phyloP scores from a whole-genome alignment of 2,113 vertebrate genomes.

The Copsychus sechellarum region DNA sequence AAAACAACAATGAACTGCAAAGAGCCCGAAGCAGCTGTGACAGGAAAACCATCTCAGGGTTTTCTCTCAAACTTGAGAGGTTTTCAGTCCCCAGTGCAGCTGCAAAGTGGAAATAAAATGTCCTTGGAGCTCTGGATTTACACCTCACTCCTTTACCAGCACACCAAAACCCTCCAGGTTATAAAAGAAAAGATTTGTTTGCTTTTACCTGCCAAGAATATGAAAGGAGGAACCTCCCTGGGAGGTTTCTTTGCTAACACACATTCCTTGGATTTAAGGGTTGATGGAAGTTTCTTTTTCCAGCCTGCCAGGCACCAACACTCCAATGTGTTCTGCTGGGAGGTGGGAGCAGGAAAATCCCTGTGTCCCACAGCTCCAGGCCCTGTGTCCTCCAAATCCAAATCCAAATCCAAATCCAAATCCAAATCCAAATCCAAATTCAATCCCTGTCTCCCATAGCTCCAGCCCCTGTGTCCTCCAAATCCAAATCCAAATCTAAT shows the following conservation, averaged over 20 bases:
- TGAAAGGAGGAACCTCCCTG: background rate
- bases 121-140: background rate
- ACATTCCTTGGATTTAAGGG: background rate
- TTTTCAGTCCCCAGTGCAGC: background rate
- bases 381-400: background rate
- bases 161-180: background rate
- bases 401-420: background rate
- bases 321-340: background rate
- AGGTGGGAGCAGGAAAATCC: background rate
- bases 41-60: background rate
- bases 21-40: background rate
- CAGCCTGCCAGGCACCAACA: background rate
- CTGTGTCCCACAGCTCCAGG: background rate
- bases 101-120: background rate
- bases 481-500: background rate
- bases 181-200: background rate
- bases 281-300: background rate
- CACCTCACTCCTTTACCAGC: background rate
- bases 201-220: background rate
- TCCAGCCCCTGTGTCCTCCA: background rate
- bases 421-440: background rate
- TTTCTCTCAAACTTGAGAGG: background rate
- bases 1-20: background rate
- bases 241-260: background rate
- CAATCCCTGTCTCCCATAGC: accelerated